Base-by-base conservation (phyloP, 2,797 vertebrate species). In the Thaleichthys pacificus region DNA sequence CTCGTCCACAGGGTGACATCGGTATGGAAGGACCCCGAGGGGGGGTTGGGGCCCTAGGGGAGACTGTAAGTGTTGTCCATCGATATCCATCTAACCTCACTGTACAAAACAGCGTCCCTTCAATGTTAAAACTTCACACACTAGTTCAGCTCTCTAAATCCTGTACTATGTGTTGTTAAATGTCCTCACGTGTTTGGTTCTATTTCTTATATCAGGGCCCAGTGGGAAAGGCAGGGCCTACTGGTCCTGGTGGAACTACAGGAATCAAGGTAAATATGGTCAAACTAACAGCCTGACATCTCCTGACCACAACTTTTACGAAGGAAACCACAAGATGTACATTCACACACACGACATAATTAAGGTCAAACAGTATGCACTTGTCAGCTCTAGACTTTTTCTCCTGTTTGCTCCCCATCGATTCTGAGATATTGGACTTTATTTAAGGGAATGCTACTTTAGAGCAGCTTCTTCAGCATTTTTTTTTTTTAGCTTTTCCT, bases 11-110 rank as follows among this genome's bases (percentile, higher is more conserved):
- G 93, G 93, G 93, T 0, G 88, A 89, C 32, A 0, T 79, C 1
- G 93, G 93, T 4, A 85, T 93, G 77, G 84, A 87, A 12, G 93
- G 93, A 26, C 89, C 93, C 0, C 86, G 70, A 1, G 93, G 93
- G 70, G 91, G 88, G 82, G 90, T 89, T 5, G 93, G 93, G 6
- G 61, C 51, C 54, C n/a, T 66, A 26, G 93, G 92, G 77, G 83
- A 90, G 64, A 84, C 74, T 68, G 93, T 94, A 84, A 89, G 91
- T 80, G 87, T 57, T 71, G 47, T 26, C 12, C 3, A 12, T 42
- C 17, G 9, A 15, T 28, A 26, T 14, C 58, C 58, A 64, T 64
- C 26, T 21, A 21, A 22, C 56, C 56, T 58, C 56, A 58, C 56
- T n/a, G 42, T 47, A 47, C 42, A 47, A 47, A 47, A 47, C 42